Evolutionary conservation across 2,797 vertebrate species (phyloP), one percentile per base, ranked within the genome.

Genomic region (Florisuga fusca): DNA sequence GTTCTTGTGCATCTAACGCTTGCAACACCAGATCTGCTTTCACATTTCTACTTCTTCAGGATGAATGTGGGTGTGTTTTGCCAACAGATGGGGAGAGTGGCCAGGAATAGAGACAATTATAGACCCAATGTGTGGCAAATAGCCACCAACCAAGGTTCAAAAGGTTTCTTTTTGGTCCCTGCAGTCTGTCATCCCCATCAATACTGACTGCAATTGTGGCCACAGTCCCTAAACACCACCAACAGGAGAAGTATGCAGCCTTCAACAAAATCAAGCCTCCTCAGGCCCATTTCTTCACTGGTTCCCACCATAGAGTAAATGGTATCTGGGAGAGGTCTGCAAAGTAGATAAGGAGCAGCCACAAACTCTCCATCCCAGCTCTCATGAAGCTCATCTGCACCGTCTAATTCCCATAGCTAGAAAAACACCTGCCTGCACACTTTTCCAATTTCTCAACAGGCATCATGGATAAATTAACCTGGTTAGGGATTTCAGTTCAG

Each of bases 391-490:
- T 85, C 5, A 6, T 55, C 15, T 26, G 7, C 17, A 14, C 51
- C 71, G 26, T 38, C 68, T 68, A 16, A 54, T 85, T 85, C 84
- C 66, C 27, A n/a, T 45, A 83, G 41, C 16, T 68, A 57, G 73
- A 26, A 33, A 83, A 91, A 58, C 26, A 26, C 13, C 34, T 33
- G 75, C 18, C 27, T 82, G 61, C 22, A 46, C 92, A 94, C 86
- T 85, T 84, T 84, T 84, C 74, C 50, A 79, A 82, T 92, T 92
- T 92, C 80, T 93, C 77, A 90, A 80, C 34, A 87, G 82, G 46
- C 87, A 79, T 91, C 96, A 96, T 76, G 78, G 89, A 83, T 68
- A 94, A 97, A 97, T 93, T 94, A 97, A 94, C 54, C 6, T 15
- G 71, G 45, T 82, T 59, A 69, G 62, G 84, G 74, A 78, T 96